phyloP scores from a whole-genome alignment of 2,113 vertebrate genomes.

The Cnemophilus loriae region DNA sequence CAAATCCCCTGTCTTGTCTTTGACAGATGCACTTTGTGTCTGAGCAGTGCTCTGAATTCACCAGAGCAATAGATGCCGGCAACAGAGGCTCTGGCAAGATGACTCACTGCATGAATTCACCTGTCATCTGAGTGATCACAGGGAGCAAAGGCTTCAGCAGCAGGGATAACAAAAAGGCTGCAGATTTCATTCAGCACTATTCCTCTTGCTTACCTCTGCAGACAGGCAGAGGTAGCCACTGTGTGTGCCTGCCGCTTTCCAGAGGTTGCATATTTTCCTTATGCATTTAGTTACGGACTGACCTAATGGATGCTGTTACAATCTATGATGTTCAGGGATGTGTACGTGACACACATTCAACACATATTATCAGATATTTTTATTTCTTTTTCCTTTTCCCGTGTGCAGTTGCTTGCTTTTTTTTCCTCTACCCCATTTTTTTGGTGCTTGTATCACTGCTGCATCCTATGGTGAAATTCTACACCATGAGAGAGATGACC shows the following conservation, averaged over 20 bases:
- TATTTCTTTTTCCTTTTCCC: not conserved
- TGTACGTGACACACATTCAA: fast-evolving
- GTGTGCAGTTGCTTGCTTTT: not conserved
- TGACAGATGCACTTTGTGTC: not conserved
- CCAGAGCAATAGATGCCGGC: not conserved
- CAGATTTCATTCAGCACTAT: not conserved
- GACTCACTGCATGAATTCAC: not conserved
- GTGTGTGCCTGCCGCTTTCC: not conserved
- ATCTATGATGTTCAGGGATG: not conserved
- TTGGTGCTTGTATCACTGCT: not conserved
- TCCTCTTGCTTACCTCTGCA: not conserved
- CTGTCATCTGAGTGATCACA: not conserved
- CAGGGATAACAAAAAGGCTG: not conserved
- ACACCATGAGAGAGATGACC: not conserved
- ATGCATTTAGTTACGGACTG: not conserved
- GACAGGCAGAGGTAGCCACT: not conserved
- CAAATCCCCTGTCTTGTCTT: not conserved
- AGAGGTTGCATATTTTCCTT: not conserved
- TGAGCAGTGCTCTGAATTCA: not conserved
- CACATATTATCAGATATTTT: no score
- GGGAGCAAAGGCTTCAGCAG: not conserved
- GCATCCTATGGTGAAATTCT: not conserved
- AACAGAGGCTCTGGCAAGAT: not conserved
- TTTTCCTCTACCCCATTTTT: not conserved
- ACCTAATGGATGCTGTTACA: not conserved